Percentiles rank a stretch among this genome's conserved stretches.
These are phyloP conservation scores for Hemibagrus guttatus DNA, from an alignment of 2,797 vertebrate genomes.

Conservation along the genomic window DNA sequence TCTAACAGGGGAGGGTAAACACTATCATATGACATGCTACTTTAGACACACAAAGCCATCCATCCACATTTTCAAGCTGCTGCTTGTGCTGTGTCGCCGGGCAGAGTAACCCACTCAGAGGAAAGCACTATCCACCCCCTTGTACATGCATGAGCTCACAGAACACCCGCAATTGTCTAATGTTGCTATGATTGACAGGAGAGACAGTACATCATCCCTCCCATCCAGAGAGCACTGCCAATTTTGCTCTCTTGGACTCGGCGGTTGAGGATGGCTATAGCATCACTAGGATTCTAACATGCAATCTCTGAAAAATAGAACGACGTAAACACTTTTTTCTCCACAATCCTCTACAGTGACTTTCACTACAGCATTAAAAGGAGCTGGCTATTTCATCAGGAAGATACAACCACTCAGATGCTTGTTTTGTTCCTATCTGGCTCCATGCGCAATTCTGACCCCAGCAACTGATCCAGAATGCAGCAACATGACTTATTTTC, in stretches of 20 bases:
- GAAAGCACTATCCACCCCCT: background rate
- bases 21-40: background rate
- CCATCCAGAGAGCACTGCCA: background rate
- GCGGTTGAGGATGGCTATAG: too few relatives aligned
- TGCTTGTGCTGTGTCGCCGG: background rate
- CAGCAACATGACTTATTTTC: background rate
- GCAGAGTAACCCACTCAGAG: too few relatives aligned
- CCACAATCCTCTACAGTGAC: background rate
- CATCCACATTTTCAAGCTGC: background rate
- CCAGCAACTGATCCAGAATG: background rate
- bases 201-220: background rate
- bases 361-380: background rate
- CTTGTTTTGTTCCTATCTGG: background rate
- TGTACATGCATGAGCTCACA: background rate
- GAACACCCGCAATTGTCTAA: background rate
- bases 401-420: background rate
- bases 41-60: background rate
- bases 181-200: background rate
- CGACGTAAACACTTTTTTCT: background rate
- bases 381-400: background rate
- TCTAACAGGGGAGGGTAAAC: background rate
- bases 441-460: background rate
- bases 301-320: background rate
- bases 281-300: background rate
- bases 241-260: background rate